Evolutionary conservation across 30 jellyfish, hydroid and myxozoan genomes (phyloP), one percentile per base, ranked within the genome.

Genomic region (Aurelia aurita): DNA sequence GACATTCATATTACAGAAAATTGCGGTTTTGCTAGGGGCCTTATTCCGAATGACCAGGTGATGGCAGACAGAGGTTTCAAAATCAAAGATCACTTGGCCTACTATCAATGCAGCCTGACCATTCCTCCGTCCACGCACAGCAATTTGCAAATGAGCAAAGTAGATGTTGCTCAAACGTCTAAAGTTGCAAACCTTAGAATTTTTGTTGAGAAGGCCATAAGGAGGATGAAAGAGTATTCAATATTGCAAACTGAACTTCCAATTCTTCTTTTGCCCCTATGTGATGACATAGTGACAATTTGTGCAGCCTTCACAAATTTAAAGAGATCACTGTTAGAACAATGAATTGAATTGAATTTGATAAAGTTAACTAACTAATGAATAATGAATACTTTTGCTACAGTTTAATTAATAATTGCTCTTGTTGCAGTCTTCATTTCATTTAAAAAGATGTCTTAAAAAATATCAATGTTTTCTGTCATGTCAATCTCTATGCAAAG

Each of bases 51-150:
- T 19, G 91, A 85, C 47, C 89, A 85, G 45, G 85, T 85, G 16
- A 72, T 85, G 91, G 95, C 91, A n/a, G 90, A 73, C 29, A 57
- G 95, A 46, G 91, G 91, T 16, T 72, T 85, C 39, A 58, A 58
- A 62, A 85, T 85, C 5, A 16, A 35, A 58, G 95, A 85, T 22
- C n/a, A 27, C 15, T 55, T 78, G 20, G 74, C 49, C 16, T 80
- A 63, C 47, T 66, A 80, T 45, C 91, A 80, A 66, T 27, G 89
- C 20, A n/a, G 78, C n/a, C 58, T 85, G n/a, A 20, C 82, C 25
- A 71, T 85, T 6, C 90, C 95, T 19, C 90, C 95, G 15, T 32
- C 89, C 29, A 85, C 86, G 9, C 68, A 31, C 0, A 65, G 74
- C 5, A 26, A 19, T 29, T 3, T 69, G 80, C 92, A 82, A 32